Evolutionary conservation across 2,888 invertebrate genomes (phyloP).

Genomic region (Eupsilia transversa): DNA sequence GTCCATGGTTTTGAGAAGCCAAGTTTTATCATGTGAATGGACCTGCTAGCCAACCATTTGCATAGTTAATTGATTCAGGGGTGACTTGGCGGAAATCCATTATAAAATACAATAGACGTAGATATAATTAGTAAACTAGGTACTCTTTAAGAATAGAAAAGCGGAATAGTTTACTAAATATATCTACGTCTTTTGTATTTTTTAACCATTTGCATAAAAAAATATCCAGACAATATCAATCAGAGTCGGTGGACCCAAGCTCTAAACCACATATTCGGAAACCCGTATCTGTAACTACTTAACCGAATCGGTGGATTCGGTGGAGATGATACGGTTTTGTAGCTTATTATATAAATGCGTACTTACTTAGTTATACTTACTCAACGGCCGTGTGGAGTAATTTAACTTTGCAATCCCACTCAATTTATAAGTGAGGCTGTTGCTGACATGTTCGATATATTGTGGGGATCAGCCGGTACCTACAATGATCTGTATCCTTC

Average conservation of each 20-base stretch:
- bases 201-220: background rate
- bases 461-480: slow-evolving; percentile 28
- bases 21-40: slow-evolving; percentile 1
- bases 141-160: too few relatives aligned
- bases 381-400: slow-evolving; percentile 62
- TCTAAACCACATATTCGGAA: slow-evolving; percentile 20
- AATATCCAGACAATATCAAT: too few relatives aligned
- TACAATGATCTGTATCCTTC: slow-evolving; percentile 4
- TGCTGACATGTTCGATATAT: slow-evolving; percentile 63
- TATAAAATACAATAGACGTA: too few relatives aligned
- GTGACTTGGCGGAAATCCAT: too few relatives aligned
- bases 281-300: slow-evolving; percentile 4
- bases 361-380: slow-evolving; percentile 46
- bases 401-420: slow-evolving; percentile 72
- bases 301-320: slow-evolving; percentile 33
- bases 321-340: slow-evolving; percentile 30
- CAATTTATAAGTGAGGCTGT: slow-evolving; percentile 66
- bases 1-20: background rate
- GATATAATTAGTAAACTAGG: too few relatives aligned
- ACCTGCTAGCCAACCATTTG: background rate
- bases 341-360: slow-evolving; percentile 54
- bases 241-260: background rate
- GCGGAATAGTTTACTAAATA: too few relatives aligned
- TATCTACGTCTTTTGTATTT: too few relatives aligned
- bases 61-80: too few relatives aligned